phyloP scores from a whole-genome alignment of 2,888 invertebrate genomes.

The Lissocephala sabroskyi region DNA sequence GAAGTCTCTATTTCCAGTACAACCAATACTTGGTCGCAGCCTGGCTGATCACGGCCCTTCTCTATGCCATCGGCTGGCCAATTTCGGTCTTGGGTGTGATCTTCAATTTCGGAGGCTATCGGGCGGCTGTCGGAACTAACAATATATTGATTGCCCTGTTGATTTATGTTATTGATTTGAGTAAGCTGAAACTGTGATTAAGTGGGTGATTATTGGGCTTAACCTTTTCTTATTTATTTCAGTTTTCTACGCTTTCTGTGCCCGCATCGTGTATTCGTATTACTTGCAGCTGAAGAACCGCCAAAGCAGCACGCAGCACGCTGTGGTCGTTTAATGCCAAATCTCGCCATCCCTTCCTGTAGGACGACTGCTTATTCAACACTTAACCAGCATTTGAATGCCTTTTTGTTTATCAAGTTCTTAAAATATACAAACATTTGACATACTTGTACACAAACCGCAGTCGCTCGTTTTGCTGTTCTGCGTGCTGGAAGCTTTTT shows the following conservation, averaged over 20 bases:
- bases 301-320: constrained; percentile 31
- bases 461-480: no score
- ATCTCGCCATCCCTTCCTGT: no score
- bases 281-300: constrained; percentile 44
- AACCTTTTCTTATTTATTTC: constrained; percentile 1
- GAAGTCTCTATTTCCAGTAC: constrained; percentile 22
- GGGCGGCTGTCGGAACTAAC: constrained; percentile 26
- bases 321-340: no score
- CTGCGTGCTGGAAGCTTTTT: no score
- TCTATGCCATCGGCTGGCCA: constrained; percentile 48
- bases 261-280: constrained; percentile 55
- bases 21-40: constrained; percentile 36
- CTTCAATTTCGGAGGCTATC: constrained; percentile 53
- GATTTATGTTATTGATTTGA: constrained; percentile 29
- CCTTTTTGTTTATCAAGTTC: no score
- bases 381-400: no score
- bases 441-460: no score
- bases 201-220: no score
- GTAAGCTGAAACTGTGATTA: constrained; percentile 34
- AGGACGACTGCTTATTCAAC: no score
- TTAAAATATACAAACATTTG: no score
- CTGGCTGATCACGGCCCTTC: constrained; percentile 45
- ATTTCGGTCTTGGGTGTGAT: constrained; percentile 51
- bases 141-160: constrained; percentile 41
- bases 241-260: constrained; percentile 40